Evolutionary conservation across 2,113 vertebrate species (phyloP).

Genomic region (Calcarius ornatus): DNA sequence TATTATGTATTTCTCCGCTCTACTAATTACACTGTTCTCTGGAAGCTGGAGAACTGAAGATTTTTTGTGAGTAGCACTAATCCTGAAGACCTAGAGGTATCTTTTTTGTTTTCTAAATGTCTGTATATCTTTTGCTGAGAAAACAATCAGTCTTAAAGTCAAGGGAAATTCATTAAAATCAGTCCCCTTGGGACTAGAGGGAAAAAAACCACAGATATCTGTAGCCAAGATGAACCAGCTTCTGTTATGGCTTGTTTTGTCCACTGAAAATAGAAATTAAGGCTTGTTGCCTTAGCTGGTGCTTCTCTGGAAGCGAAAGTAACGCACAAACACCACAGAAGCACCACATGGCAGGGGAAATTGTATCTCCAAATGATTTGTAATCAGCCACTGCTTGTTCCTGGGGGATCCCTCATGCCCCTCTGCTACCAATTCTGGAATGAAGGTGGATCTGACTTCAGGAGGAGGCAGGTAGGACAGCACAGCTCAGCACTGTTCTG

Average conservation of each 20-base stretch:
- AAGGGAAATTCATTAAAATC: background rate
- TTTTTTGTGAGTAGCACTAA: background rate
- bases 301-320: background rate
- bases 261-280: background rate
- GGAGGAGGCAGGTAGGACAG: accelerated
- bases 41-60: background rate
- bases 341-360: background rate
- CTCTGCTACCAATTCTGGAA: accelerated
- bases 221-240: background rate
- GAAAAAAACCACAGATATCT: background rate
- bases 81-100: background rate
- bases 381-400: background rate
- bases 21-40: background rate
- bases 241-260: background rate
- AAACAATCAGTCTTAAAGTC: background rate
- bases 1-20: background rate
- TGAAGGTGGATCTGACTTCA: accelerated
- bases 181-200: background rate
- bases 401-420: accelerated
- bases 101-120: background rate
- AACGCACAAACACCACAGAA: background rate
- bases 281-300: accelerated
- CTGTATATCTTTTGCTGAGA: background rate
- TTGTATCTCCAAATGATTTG: background rate
- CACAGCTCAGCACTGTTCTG: background rate